Conservation (phyloP, 2,113 vertebrate genomes). For the Aspiorhynchus laticeps region DNA sequence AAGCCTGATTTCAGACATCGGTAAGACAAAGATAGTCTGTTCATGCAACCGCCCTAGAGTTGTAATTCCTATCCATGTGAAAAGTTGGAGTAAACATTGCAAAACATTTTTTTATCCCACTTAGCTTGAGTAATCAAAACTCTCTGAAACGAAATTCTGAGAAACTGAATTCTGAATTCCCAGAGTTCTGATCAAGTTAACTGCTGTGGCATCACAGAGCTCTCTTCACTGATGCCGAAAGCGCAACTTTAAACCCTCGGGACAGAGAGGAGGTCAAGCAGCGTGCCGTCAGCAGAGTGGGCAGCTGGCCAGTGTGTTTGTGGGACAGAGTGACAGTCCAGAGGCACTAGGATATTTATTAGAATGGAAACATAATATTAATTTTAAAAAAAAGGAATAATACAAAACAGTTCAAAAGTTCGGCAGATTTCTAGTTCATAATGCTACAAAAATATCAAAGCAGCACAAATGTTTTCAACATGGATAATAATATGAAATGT, state of each 20-base stretch:
- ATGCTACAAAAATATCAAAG: too few relatives aligned
- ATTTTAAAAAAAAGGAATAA: too few relatives aligned
- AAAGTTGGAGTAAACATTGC: constrained; percentile 45
- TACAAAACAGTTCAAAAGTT: too few relatives aligned
- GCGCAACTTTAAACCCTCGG: background rate
- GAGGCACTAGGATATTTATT: too few relatives aligned
- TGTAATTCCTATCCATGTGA: constrained; percentile 58
- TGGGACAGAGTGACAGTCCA: too few relatives aligned
- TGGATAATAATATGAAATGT: background rate
- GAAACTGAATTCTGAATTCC: constrained; percentile 1
- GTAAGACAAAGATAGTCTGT: constrained; percentile 56
- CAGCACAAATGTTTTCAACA: too few relatives aligned
- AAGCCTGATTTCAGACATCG: constrained; percentile 24
- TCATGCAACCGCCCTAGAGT: constrained; percentile 51
- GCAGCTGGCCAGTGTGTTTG: too few relatives aligned
- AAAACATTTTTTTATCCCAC: background rate
- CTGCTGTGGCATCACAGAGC: background rate
- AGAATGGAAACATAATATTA: too few relatives aligned
- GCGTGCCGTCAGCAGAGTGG: too few relatives aligned
- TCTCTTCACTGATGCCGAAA: constrained; percentile 19
- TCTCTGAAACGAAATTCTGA: constrained; percentile 14
- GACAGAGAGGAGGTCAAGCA: too few relatives aligned
- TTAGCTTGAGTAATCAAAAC: background rate
- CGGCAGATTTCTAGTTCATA: too few relatives aligned
- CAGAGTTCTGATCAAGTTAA: background rate